phyloP scores from a whole-genome alignment of 92 coral and sea anemone species.

The Porites cylindrica region DNA sequence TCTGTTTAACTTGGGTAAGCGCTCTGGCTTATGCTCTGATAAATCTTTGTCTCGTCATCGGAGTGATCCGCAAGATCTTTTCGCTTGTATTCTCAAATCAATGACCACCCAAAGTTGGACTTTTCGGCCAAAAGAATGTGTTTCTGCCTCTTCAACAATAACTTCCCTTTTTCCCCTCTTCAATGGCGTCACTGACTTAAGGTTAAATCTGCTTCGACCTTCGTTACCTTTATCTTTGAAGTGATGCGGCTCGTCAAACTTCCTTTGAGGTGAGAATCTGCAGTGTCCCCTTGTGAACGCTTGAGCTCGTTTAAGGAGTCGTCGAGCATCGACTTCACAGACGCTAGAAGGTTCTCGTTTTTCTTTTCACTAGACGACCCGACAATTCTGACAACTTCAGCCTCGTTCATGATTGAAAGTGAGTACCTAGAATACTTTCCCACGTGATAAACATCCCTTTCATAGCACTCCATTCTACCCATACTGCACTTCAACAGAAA shows the following conservation, averaged over 20 bases:
- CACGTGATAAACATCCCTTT: too few relatives aligned
- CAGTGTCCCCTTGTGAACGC: constrained; percentile 12
- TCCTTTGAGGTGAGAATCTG: constrained; percentile 14
- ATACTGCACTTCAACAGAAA: too few relatives aligned
- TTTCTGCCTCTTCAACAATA: neutral
- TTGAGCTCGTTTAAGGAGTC: constrained; percentile 3
- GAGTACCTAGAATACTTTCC: too few relatives aligned
- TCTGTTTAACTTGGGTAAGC: neutral
- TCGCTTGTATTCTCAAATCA: too few relatives aligned
- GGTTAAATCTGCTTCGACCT: neutral
- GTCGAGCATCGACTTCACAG: constrained; percentile 18
- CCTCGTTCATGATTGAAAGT: neutral
- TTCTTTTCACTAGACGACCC: too few relatives aligned
- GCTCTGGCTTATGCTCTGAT: constrained; percentile 2
- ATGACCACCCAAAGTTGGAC: too few relatives aligned
- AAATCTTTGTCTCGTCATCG: constrained; percentile 1
- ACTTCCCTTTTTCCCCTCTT: neutral
- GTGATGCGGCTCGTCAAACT: constrained; percentile 9
- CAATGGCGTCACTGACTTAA: neutral
- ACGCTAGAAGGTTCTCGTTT: neutral
- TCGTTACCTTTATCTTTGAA: constrained; percentile 3
- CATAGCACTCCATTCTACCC: too few relatives aligned
- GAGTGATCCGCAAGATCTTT: neutral
- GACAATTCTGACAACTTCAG: too few relatives aligned
- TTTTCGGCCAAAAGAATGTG: too few relatives aligned